A percentile compares a stretch with the other conserved stretches of the same genome.
phyloP scores from a whole-genome alignment of 2,113 vertebrate genomes.

The Benthochromis sp. region DNA sequence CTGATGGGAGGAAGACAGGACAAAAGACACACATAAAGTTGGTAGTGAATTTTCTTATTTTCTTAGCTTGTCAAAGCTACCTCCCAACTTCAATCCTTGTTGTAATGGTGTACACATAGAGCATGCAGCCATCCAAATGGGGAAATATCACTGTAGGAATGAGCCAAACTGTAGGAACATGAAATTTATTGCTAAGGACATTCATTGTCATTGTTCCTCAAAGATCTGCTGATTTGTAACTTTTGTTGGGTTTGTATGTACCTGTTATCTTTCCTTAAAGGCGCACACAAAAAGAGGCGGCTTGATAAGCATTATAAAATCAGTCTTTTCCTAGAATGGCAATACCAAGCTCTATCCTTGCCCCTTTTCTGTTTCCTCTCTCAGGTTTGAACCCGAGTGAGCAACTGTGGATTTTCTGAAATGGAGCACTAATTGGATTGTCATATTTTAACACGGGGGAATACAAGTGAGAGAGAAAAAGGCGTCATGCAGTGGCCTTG shows the following conservation, averaged over 20 bases:
- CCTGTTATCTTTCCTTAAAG: background rate
- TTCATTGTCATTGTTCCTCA: background rate
- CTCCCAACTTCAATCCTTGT: background rate
- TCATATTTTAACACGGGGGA: constrained; percentile 48
- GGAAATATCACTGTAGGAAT: background rate
- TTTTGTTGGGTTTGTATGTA: background rate
- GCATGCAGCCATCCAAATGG: background rate
- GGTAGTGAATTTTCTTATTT: background rate
- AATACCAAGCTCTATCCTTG: constrained; percentile 12
- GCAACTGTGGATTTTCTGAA: constrained; percentile 21
- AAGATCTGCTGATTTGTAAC: background rate
- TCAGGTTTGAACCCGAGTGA: background rate
- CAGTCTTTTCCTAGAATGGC: background rate
- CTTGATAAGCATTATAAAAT: background rate
- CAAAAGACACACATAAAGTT: background rate
- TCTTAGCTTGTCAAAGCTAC: background rate
- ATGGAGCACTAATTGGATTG: constrained; percentile 58
- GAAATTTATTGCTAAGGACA: background rate
- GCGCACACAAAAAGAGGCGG: background rate
- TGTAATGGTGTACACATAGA: background rate
- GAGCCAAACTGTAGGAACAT: fast-evolving
- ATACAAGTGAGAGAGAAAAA: constrained; percentile 24
- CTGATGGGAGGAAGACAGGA: background rate
- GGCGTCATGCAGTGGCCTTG: constrained; percentile 33
- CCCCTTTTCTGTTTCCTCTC: background rate